Base-by-base conservation (phyloP, 1,140 invertebrate species). In the Ruditapes philippinarum region DNA sequence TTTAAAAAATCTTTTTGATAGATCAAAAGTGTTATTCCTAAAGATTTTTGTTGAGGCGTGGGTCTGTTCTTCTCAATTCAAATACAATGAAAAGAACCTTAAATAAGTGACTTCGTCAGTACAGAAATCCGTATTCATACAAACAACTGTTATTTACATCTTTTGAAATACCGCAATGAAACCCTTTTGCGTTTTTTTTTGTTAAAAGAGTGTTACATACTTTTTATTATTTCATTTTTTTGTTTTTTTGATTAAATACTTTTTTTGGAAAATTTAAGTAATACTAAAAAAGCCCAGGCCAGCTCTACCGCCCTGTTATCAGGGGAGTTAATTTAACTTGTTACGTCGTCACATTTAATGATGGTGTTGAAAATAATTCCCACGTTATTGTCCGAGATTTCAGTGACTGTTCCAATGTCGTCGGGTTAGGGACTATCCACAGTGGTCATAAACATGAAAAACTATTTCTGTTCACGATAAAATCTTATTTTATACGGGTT, bases 351-450 rank as follows among this genome's bases (percentile, higher is more conserved):
- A 51, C 74, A 22, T 51, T 78, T 78, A 78, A 78, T 51, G 45
- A 78, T 78, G 74, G 74, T 38, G 74, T 78, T 78, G 74, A 78
- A 78, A 78, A 78, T 49, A 51, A 78, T 51, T 78, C 45, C 74
- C 74, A 45, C 42, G 74, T 78, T 78, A 38, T 49, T 54, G 74
- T 40, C 45, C 74, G 45, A 31, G n/a, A 78, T 78, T 78, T 51
- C 45, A 49, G 25, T 14, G 3, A 17, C 14, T 36, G 45, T 40
- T 38, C 49, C 28, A 54, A 78, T 78, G 42, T 49, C 42, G 33
- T 33, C 33, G 28, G 74, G 74, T 78, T 31, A 49, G 74, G 36
- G 49, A 19, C 74, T 38, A 54, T 51, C 73, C 31, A 49, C 28
- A 40, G 45, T 49, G 74, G 74, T 36, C 74, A 54, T 78, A 78